Conservation (phyloP, 2,888 invertebrate species). For the Trissolcus brochymenae region DNA sequence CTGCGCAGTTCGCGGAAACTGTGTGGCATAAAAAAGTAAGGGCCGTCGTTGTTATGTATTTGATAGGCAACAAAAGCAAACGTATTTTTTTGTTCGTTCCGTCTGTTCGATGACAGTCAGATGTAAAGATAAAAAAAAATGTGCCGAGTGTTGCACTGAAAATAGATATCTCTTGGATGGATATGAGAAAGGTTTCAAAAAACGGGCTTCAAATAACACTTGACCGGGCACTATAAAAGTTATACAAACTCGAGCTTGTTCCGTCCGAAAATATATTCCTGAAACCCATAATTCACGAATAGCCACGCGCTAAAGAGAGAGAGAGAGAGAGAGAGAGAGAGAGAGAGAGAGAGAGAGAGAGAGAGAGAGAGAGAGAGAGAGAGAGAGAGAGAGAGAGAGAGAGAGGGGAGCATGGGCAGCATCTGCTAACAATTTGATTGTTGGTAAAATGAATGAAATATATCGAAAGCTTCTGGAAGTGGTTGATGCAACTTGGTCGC, state of each 20-base stretch:
- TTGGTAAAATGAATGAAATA: too few relatives aligned
- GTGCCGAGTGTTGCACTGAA: background rate
- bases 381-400: too few relatives aligned
- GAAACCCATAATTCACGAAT: background rate
- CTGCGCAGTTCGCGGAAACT: background rate
- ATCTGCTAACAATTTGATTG: slow-evolving; percentile 1
- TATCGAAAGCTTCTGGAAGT: background rate
- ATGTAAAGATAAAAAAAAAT: background rate
- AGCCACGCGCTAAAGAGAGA: background rate
- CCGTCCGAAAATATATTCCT: background rate
- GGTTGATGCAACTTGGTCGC: slow-evolving; percentile 15
- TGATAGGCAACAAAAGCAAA: too few relatives aligned
- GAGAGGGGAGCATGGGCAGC: background rate
- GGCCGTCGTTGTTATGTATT: too few relatives aligned
- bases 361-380: too few relatives aligned
- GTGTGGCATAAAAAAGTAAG: too few relatives aligned
- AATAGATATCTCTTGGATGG: background rate
- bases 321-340: too few relatives aligned
- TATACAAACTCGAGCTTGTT: too few relatives aligned
- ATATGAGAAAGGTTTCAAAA: background rate
- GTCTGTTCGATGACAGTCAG: background rate
- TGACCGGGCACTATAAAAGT: too few relatives aligned
- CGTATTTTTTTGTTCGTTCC: too few relatives aligned
- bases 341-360: too few relatives aligned
- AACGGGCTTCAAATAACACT: too few relatives aligned